phyloP scores from a whole-genome alignment of 37 sponge, comb jelly and placozoan species.

The Geodia barretti region DNA sequence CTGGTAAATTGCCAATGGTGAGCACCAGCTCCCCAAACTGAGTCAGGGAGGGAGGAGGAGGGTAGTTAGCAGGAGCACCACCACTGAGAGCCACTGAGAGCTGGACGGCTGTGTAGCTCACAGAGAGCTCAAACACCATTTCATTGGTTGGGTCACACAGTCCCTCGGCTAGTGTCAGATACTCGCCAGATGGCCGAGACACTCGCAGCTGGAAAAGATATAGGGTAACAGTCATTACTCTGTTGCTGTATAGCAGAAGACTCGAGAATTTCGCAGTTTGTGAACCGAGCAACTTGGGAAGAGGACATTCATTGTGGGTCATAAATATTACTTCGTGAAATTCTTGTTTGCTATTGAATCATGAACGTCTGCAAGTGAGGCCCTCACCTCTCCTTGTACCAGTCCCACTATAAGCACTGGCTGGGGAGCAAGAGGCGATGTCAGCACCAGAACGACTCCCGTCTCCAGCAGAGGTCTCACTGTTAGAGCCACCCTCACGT shows the following conservation, averaged over 20 bases:
- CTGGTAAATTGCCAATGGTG: constrained; percentile 31
- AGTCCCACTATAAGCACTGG: constrained; percentile 26
- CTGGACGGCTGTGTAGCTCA: background rate
- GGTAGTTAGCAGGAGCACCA: background rate
- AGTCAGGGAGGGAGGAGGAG: background rate
- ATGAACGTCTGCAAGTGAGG: no score
- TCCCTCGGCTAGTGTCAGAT: background rate
- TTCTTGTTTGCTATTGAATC: no score
- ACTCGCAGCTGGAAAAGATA: constrained; percentile 13
- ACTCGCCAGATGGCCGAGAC: background rate
- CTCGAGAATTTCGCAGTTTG: background rate
- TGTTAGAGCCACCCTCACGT: no score
- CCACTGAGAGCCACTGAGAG: background rate
- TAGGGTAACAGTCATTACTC: no score
- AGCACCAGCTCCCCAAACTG: background rate
- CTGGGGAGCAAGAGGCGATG: background rate
- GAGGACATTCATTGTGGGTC: background rate
- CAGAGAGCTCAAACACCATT: background rate
- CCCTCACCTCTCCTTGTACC: constrained; percentile 39
- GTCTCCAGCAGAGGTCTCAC: constrained; percentile 20
- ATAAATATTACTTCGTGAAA: background rate
- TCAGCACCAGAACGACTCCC: constrained; percentile 29
- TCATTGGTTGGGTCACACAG: constrained; percentile 19
- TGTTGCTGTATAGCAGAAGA: no score
- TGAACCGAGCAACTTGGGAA: background rate